A percentile compares a stretch with the other conserved stretches of the same genome.
Evolutionary conservation across 2,113 vertebrate species (phyloP).

Genomic region (Gallinago paraguaiae): DNA sequence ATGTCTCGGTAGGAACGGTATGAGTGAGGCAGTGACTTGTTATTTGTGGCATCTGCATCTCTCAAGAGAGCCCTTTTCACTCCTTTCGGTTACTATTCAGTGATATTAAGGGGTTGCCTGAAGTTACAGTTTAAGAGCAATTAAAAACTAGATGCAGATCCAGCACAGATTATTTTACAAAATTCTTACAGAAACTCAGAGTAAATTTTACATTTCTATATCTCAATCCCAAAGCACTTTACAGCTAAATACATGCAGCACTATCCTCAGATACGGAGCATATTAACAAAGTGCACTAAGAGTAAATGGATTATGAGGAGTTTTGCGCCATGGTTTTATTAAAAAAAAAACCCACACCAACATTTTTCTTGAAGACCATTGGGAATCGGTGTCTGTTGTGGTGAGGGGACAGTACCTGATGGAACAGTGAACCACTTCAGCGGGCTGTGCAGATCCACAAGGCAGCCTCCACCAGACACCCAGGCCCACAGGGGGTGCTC

Average conservation of each 20-base stretch:
- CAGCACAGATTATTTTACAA: neutral
- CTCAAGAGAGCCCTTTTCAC: neutral
- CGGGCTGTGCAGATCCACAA: conserved; percentile 80
- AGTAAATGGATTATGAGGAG: neutral
- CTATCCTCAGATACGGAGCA: neutral
- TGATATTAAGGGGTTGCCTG: neutral
- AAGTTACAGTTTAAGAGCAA: neutral
- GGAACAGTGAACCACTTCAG: conserved; percentile 86
- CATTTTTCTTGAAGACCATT: neutral
- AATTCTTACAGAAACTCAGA: neutral
- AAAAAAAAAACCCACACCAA: neutral
- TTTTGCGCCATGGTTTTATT: neutral
- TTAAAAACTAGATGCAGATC: neutral
- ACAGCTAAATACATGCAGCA: neutral
- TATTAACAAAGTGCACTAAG: neutral
- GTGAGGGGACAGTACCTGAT: conserved; percentile 71
- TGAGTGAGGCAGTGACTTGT: neutral
- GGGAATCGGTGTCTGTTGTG: neutral
- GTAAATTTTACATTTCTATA: neutral
- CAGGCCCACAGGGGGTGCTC: conserved; percentile 91
- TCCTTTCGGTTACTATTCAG: neutral
- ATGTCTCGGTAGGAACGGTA: neutral
- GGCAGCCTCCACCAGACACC: conserved; percentile 90
- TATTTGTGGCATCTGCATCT: neutral
- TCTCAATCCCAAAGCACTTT: neutral